Percentiles rank a stretch among this genome's conserved stretches.
phyloP scores from a whole-genome alignment of 2,797 vertebrate species.

The Galago senegalensis region DNA sequence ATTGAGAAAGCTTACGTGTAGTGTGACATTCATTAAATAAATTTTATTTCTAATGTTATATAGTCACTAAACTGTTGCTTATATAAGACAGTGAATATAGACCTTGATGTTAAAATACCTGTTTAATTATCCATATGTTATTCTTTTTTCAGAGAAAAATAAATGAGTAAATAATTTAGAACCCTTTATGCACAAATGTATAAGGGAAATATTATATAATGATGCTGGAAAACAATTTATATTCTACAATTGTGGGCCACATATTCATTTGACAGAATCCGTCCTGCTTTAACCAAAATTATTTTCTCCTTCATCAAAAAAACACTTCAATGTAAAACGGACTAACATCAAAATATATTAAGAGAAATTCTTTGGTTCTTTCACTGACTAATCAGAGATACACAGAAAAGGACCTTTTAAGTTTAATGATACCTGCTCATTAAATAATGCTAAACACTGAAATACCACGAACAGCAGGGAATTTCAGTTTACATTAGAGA shows the following conservation, averaged over 20 bases:
- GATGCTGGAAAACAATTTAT: constrained; percentile 83
- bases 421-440: constrained; percentile 98
- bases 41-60: constrained; percentile 39
- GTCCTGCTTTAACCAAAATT: constrained; percentile 88
- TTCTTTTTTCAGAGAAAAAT: background rate
- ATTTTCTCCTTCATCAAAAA: constrained; percentile 90
- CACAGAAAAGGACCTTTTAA: constrained; percentile 92
- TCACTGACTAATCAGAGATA: constrained; percentile 93
- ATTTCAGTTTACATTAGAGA: constrained; percentile 99
- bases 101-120: constrained; percentile 36
- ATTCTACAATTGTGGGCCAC: constrained; percentile 70
- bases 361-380: constrained; percentile 91
- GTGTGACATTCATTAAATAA: constrained; percentile 53
- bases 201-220: background rate
- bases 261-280: constrained; percentile 83
- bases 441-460: constrained; percentile 95
- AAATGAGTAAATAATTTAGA: constrained; percentile 52
- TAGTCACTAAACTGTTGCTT: constrained; percentile 27
- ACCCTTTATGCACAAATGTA: background rate
- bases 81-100: constrained; percentile 12
- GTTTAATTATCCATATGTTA: background rate
- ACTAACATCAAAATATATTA: constrained; percentile 91
- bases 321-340: constrained; percentile 89
- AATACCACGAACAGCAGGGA: constrained; percentile 95
- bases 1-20: constrained; percentile 60